phyloP scores from a whole-genome alignment of 2,888 invertebrate genomes.

The Caprella mutica region DNA sequence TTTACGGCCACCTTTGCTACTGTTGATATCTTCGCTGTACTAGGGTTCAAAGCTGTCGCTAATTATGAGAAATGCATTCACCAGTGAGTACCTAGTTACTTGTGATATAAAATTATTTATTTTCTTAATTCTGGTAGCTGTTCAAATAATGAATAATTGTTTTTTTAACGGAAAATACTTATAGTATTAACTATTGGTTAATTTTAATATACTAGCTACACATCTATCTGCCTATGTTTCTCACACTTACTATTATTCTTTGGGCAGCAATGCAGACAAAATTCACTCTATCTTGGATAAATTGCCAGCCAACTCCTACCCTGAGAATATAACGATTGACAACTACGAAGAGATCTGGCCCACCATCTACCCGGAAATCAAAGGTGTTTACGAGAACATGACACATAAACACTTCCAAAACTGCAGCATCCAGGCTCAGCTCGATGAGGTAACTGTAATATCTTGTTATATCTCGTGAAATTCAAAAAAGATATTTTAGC shows the following conservation, averaged over 20 bases:
- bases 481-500: neutral
- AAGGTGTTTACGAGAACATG: slow-evolving; percentile 15
- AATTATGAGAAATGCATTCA: slow-evolving; percentile 74
- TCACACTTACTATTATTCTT: no score
- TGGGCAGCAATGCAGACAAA: slow-evolving; percentile 28
- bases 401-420: slow-evolving; percentile 39
- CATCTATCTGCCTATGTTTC: no score
- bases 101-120: slow-evolving; percentile 3
- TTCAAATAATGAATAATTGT: no score
- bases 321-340: slow-evolving; percentile 21
- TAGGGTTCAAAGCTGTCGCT: slow-evolving; percentile 88
- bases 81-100: slow-evolving; percentile 46
- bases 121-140: no score
- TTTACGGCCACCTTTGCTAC: slow-evolving; percentile 89
- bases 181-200: no score
- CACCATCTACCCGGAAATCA: slow-evolving; percentile 6
- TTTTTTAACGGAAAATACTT: no score
- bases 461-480: neutral
- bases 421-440: slow-evolving; percentile 60
- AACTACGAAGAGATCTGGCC: slow-evolving; percentile 27
- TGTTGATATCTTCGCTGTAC: slow-evolving; percentile 84
- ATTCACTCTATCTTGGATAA: slow-evolving; percentile 9
- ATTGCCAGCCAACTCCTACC: slow-evolving; percentile 9
- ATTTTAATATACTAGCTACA: no score
- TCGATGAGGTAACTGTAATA: slow-evolving; percentile 51